Base-by-base conservation (phyloP, 2,888 invertebrate species). In the Odontocolon sp. region DNA sequence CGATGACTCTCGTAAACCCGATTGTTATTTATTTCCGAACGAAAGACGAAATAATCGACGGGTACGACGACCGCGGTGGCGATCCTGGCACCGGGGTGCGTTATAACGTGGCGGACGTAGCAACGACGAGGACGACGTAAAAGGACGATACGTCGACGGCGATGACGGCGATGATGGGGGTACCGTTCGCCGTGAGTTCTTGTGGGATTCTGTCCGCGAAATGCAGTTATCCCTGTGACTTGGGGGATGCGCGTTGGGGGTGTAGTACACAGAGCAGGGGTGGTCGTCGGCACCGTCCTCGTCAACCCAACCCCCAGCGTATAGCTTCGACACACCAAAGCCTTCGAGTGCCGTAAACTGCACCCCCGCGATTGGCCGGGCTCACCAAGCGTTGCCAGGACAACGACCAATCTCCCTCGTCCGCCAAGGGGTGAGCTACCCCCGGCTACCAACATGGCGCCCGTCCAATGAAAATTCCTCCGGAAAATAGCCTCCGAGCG, bases 141-240 rank as follows among this genome's bases (percentile, higher is more conserved):
- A n/a, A 31, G 31, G 74, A 67, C 50, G 61, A 63, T 45, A 59
- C 57, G 77, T n/a, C n/a, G n/a, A n/a, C n/a, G n/a, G n/a, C n/a
- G 54, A 77, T 70, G 77, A 74, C 63, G 69, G 67, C 54, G 77
- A 76, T 77, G 77, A 77, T 73, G 77, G 86, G 87, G 85, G 86
- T 84, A 86, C 87, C 85, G 88, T 80, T 88, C 89, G 85, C 86
- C 86, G 86, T 87, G 89, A 89, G 88, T 89, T 89, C 89, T 89
- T 88, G 87, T 87, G 88, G 87, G 89, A 88, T 89, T 89, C 89
- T 90, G 90, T 87, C 87, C 87, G 84, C 87, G 87, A 89, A 89
- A 90, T 89, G 88, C 86, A 89, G 89, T 90, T 89, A 90, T 88
- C 88, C 86, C 83, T 82, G 85, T 84, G 88, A 87, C 86, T 86